Evolutionary conservation across 2,888 invertebrate genomes (phyloP).

Genomic region (Anthophora plumipes): DNA sequence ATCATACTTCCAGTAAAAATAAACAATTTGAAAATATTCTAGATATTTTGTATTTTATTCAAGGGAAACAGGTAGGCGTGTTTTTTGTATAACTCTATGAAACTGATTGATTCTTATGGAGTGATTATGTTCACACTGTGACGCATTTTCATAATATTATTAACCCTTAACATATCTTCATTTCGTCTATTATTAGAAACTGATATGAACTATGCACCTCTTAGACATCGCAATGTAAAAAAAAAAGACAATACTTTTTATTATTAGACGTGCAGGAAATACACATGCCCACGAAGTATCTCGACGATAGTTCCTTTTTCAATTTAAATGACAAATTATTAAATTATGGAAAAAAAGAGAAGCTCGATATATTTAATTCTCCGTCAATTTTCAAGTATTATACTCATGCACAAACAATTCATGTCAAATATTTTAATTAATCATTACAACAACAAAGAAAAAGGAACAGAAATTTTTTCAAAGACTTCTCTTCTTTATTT

Average conservation of each 20-base stretch:
- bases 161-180: slow-evolving; percentile 47
- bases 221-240: slow-evolving; percentile 50
- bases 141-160: slow-evolving; percentile 58
- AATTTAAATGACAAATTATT: not conserved
- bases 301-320: not conserved
- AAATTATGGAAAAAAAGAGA: not conserved
- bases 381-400: not conserved
- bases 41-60: no score
- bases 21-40: no score
- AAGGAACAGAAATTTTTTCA: not conserved
- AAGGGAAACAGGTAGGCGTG: no score
- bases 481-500: no score
- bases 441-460: not conserved
- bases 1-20: no score
- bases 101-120: slow-evolving; percentile 27
- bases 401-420: not conserved
- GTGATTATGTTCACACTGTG: slow-evolving; percentile 46
- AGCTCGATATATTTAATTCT: not conserved
- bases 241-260: slow-evolving; percentile 42
- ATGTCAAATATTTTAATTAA: not conserved
- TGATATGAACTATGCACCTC: slow-evolving; percentile 31
- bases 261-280: slow-evolving; percentile 49
- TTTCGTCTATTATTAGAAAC: slow-evolving; percentile 55
- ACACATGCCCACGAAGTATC: slow-evolving; percentile 14
- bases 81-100: no score